These are phyloP conservation scores for Tetramorium bicarinatum DNA, from an alignment of 2,888 invertebrate genomes.

Conservation along the genomic window DNA sequence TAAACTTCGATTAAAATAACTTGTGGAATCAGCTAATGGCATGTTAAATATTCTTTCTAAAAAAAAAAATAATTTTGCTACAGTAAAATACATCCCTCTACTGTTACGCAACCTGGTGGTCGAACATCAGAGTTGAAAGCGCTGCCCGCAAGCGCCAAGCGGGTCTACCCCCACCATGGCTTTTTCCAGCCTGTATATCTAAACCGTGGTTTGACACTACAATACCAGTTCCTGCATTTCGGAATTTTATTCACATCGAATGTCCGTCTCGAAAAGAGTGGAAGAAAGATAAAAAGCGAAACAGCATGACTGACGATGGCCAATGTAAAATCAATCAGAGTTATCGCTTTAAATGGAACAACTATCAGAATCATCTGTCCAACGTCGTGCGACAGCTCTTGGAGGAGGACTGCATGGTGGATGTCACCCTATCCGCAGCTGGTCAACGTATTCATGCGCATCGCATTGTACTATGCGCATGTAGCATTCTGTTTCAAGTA, in stretches of 20 bases:
- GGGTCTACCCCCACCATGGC: too few species aligned
- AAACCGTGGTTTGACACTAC: neutral
- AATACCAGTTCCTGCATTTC: slow-evolving; percentile 62
- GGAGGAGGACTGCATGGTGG: slow-evolving; percentile 86
- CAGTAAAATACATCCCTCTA: too few species aligned
- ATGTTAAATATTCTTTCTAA: too few species aligned
- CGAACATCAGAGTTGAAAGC: too few species aligned
- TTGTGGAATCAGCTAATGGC: too few species aligned
- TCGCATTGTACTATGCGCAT: slow-evolving; percentile 86
- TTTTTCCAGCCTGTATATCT: too few species aligned
- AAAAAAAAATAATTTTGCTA: too few species aligned
- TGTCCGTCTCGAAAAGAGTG: slow-evolving; percentile 61
- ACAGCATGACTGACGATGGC: slow-evolving; percentile 79
- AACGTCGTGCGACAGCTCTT: slow-evolving; percentile 84
- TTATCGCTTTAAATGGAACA: slow-evolving; percentile 86
- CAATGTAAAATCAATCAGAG: slow-evolving; percentile 73
- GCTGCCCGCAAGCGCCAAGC: too few species aligned
- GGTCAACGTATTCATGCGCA: slow-evolving; percentile 86
- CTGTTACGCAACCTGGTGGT: too few species aligned
- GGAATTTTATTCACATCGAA: slow-evolving; percentile 62
- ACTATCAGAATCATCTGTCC: slow-evolving; percentile 84
- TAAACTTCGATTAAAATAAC: too few species aligned
- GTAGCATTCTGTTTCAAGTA: slow-evolving; percentile 87
- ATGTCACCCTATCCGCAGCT: slow-evolving; percentile 86
- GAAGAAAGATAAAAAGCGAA: slow-evolving; percentile 80